Conservation (phyloP, 2,888 invertebrate genomes). For the Sphaeridia pumilis region DNA sequence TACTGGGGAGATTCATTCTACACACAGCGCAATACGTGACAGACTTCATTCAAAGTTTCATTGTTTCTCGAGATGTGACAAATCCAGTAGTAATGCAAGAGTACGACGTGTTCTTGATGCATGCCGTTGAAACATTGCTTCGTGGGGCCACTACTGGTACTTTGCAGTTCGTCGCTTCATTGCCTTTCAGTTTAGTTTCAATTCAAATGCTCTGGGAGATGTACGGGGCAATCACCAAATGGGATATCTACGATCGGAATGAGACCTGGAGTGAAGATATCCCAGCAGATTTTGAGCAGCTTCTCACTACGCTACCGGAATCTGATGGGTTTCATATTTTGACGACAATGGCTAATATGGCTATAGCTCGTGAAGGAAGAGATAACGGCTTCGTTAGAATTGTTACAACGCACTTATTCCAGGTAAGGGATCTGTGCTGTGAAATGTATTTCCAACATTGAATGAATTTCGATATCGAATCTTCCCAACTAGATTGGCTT, state of each 20-base stretch:
- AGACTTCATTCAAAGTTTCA: slow-evolving; percentile 40
- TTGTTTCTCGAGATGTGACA: not conserved
- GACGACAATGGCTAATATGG: slow-evolving; percentile 70
- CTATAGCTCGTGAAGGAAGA: slow-evolving; percentile 48
- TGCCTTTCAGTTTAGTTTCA: slow-evolving; percentile 55
- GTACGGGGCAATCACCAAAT: slow-evolving; percentile 42
- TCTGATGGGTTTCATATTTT: slow-evolving; percentile 65
- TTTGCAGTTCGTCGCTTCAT: slow-evolving; percentile 68
- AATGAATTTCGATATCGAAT: no score
- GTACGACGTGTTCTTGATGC: slow-evolving; percentile 58
- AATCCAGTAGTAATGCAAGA: slow-evolving; percentile 48
- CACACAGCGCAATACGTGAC: slow-evolving; percentile 61
- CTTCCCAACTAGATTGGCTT: slow-evolving; percentile 62
- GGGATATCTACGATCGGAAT: slow-evolving; percentile 34
- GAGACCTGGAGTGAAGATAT: slow-evolving; percentile 33
- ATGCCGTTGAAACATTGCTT: slow-evolving; percentile 57
- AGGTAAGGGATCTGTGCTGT: slow-evolving; percentile 47
- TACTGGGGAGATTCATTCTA: slow-evolving; percentile 54
- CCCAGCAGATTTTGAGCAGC: slow-evolving; percentile 49
- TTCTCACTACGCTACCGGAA: slow-evolving; percentile 51
- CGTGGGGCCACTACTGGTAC: slow-evolving; percentile 59
- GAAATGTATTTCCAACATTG: no score
- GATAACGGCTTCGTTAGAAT: slow-evolving; percentile 55
- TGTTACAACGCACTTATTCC: slow-evolving; percentile 56
- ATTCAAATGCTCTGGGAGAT: slow-evolving; percentile 52